A percentile compares a stretch with the other conserved stretches of the same genome.
Evolutionary conservation across 2,888 invertebrate genomes (phyloP).

Genomic region (Copidosoma aretas): DNA sequence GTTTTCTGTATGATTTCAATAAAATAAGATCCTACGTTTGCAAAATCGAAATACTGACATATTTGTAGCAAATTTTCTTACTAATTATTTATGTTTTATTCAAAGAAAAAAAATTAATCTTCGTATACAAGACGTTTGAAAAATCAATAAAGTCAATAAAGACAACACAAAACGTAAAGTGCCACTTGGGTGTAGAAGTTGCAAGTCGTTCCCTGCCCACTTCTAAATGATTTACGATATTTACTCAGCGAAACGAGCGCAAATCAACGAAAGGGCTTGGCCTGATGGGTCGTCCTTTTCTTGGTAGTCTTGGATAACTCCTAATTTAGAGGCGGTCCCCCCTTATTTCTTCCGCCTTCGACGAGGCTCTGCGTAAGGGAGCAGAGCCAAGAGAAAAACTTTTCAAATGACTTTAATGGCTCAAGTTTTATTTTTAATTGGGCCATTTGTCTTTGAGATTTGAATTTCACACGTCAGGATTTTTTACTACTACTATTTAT

Average conservation of each 20-base stretch:
- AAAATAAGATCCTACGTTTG: too few relatives aligned
- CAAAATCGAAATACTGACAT: too few relatives aligned
- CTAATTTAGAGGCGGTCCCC: constrained; percentile 13
- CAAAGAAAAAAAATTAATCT: too few relatives aligned
- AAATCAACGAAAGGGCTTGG: constrained; percentile 20
- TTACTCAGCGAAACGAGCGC: constrained; percentile 19
- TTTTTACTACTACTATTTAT: not conserved
- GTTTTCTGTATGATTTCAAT: too few relatives aligned
- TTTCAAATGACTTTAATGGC: constrained; percentile 16
- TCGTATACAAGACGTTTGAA: too few relatives aligned
- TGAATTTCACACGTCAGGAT: not conserved
- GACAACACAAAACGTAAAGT: not conserved
- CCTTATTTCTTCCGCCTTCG: constrained; percentile 7
- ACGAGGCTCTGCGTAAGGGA: not conserved
- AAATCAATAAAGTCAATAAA: too few relatives aligned
- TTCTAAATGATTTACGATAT: constrained; percentile 9
- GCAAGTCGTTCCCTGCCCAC: not conserved
- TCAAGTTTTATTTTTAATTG: constrained; percentile 1
- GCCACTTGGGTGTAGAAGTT: not conserved
- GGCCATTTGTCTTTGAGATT: not conserved
- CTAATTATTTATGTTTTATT: too few relatives aligned
- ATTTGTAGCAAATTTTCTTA: too few relatives aligned
- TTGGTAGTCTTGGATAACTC: constrained; percentile 6
- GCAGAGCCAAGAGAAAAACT: constrained; percentile 9
- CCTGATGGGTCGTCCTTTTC: constrained; percentile 14